Evolutionary conservation across 2,888 invertebrate genomes (phyloP), one percentile per base, ranked within the genome.

Genomic region (Cataglyphis livida): DNA sequence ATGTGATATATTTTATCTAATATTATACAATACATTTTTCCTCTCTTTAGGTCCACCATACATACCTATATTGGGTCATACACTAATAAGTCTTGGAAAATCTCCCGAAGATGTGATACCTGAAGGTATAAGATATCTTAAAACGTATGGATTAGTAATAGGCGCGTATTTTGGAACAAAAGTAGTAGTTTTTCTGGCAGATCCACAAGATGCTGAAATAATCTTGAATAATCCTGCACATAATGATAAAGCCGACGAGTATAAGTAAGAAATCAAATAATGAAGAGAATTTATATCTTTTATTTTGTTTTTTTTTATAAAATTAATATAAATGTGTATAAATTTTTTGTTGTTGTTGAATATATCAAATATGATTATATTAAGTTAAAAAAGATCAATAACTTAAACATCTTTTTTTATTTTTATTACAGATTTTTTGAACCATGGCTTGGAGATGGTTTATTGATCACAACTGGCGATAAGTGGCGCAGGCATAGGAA

Each of bases 401-500:
- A 62, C 66, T 28, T 28, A 28, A 28, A 1, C n/a, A 28, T 28
- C 25, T 28, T 83, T 51, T 21, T 38, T 38, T 59, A n/a, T 15
- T 5, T 9, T 44, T 12, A 21, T 21, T 75, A 0, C 61, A 94
- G 94, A 78, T 93, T 90, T 78, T 95, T 95, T 82, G 91, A 93
- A 66, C 95, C 95, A 0, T 95, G 95, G 95, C 85, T 95, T 21
- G 95, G 95, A 15, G 93, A 95, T 12, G 95, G 95, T 71, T 89
- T 95, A 21, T 88, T 95, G 0, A 94, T 94, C 35, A 95, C 93
- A 48, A 91, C 91, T 0, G 95, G 95, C 0, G 94, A 95, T 44
- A 95, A 95, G 91, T 95, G 95, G 95, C 93, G 94, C 70, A 89
- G 94, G 0, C 95, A 95, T 82, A 93, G 95, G 54, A 95, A 95